Evolutionary conservation across 2,113 vertebrate genomes (phyloP).

Genomic region (Psephotus haematonotus): DNA sequence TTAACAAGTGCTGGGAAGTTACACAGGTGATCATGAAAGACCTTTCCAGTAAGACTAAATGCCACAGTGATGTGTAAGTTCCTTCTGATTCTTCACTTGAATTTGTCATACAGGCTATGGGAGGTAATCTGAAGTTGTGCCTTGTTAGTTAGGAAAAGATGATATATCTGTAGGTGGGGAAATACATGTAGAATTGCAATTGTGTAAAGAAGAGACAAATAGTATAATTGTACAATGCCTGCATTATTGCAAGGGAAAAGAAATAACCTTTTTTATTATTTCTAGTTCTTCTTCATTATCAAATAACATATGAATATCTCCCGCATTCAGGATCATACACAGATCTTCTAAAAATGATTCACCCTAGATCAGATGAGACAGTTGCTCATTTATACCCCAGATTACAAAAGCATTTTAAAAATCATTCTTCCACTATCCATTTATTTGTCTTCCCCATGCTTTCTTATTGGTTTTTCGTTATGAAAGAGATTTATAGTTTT

Average conservation of each 20-base stretch:
- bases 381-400: constrained; percentile 62
- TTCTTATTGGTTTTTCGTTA: constrained; percentile 59
- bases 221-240: constrained; percentile 8
- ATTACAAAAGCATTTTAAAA: constrained; percentile 59
- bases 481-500: constrained; percentile 66
- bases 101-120: constrained; percentile 39
- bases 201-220: constrained; percentile 27
- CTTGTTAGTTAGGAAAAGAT: constrained; percentile 55
- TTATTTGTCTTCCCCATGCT: constrained; percentile 31
- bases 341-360: constrained; percentile 66
- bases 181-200: constrained; percentile 19
- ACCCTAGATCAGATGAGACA: constrained; percentile 60
- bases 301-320: constrained; percentile 45
- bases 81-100: constrained; percentile 30
- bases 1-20: constrained; percentile 38
- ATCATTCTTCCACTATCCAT: constrained; percentile 51
- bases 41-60: constrained; percentile 26
- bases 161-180: constrained; percentile 34
- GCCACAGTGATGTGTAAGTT: constrained; percentile 39
- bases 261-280: constrained; percentile 59
- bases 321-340: constrained; percentile 10
- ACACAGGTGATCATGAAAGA: constrained; percentile 37
- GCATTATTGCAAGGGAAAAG: constrained; percentile 29
- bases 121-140: constrained; percentile 38
- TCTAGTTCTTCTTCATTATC: constrained; percentile 70